Evolutionary conservation across 2,888 invertebrate species (phyloP).

Genomic region (Hyles lineata): DNA sequence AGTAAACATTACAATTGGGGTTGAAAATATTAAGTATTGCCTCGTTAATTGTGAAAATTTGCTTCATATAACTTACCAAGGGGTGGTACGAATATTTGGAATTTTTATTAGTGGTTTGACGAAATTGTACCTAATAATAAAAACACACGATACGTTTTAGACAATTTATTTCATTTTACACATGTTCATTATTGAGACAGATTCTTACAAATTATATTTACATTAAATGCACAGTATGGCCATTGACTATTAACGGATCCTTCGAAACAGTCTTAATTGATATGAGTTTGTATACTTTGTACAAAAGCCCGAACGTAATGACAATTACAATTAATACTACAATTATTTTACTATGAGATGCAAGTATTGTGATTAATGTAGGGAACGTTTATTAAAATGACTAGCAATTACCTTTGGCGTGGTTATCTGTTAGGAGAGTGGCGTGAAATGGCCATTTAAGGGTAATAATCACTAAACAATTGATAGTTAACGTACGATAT

Average conservation of each 20-base stretch:
- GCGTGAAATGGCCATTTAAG: slow-evolving; percentile 57
- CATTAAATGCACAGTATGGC: slow-evolving; percentile 77
- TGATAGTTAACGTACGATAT: slow-evolving; percentile 69
- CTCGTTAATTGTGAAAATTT: not conserved
- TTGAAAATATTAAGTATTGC: too few species aligned
- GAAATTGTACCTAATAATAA: slow-evolving; percentile 44
- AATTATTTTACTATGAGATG: slow-evolving; percentile 57
- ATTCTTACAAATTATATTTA: slow-evolving; percentile 78
- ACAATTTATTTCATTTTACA: slow-evolving; percentile 84
- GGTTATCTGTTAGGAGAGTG: slow-evolving; percentile 40
- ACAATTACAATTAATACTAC: slow-evolving; percentile 48
- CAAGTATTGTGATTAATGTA: slow-evolving; percentile 39
- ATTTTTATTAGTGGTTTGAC: too few species aligned
- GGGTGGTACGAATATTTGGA: too few species aligned
- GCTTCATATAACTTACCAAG: too few species aligned
- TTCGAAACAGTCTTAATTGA: slow-evolving; percentile 67
- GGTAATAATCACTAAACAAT: slow-evolving; percentile 65
- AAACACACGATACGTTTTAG: slow-evolving; percentile 67
- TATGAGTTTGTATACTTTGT: slow-evolving; percentile 61
- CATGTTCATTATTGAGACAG: slow-evolving; percentile 79
- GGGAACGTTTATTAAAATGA: slow-evolving; percentile 44
- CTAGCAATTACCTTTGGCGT: slow-evolving; percentile 54
- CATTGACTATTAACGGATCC: slow-evolving; percentile 55
- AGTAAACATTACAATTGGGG: too few species aligned
- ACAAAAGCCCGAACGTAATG: slow-evolving; percentile 59